These are phyloP conservation scores for Mormyrops attenuatus DNA, from an alignment of 2,797 vertebrate species.

Conservation along the genomic window DNA sequence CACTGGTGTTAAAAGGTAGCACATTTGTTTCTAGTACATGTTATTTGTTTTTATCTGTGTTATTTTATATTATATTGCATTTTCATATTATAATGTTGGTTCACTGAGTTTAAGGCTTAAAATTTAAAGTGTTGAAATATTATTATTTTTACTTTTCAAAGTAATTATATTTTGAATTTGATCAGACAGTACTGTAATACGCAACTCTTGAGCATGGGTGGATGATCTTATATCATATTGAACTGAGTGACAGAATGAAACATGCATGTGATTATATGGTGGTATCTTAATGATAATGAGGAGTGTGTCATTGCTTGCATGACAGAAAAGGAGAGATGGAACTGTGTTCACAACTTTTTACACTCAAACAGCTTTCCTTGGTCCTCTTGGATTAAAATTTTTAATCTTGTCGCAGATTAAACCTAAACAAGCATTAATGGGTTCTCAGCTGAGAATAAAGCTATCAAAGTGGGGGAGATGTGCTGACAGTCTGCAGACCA, in stretches of 20 bases:
- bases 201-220: neutral
- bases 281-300: constrained; percentile 2
- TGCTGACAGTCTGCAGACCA: neutral
- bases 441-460: neutral
- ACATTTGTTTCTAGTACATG: neutral
- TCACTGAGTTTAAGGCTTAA: neutral
- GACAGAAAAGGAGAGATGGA: neutral
- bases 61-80: neutral
- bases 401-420: neutral
- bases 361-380: neutral
- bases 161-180: neutral
- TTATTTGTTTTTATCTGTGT: neutral
- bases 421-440: neutral
- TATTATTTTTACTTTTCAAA: neutral
- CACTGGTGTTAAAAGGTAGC: neutral
- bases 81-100: neutral
- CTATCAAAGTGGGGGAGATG: neutral
- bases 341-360: neutral
- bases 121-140: neutral
- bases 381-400: neutral
- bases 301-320: constrained; percentile 23
- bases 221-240: neutral
- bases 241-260: neutral
- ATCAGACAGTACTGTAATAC: neutral
- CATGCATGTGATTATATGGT: neutral